These are phyloP conservation scores for Crematogaster levior DNA, from an alignment of 2,888 invertebrate genomes.

Conservation along the genomic window DNA sequence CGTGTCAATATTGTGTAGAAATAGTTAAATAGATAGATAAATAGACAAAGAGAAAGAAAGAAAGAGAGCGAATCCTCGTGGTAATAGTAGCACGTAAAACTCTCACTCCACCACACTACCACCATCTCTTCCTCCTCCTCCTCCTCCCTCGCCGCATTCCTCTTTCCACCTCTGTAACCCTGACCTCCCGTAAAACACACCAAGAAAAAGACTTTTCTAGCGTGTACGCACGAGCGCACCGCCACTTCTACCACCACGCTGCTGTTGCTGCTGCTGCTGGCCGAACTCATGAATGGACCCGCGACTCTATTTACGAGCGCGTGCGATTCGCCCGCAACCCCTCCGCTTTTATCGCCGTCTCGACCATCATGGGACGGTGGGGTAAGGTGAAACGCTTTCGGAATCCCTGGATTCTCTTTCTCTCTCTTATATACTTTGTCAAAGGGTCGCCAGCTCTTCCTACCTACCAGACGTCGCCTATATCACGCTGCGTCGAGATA, in stretches of 20 bases:
- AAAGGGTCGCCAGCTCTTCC: slow-evolving; percentile 15
- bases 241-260: slow-evolving; percentile 32
- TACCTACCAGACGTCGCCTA: not conserved
- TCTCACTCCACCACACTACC: slow-evolving; percentile 52
- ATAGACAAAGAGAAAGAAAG: not conserved
- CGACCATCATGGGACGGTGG: slow-evolving; percentile 1
- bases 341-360: slow-evolving; percentile 73
- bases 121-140: slow-evolving; percentile 26
- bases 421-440: not conserved
- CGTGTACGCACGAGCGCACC: slow-evolving; percentile 79
- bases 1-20: slow-evolving; percentile 29
- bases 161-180: slow-evolving; percentile 81
- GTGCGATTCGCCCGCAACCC: slow-evolving; percentile 70
- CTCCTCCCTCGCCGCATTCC: slow-evolving; percentile 39
- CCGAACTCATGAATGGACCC: slow-evolving; percentile 82
- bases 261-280: slow-evolving; percentile 63
- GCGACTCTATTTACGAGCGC: slow-evolving; percentile 79
- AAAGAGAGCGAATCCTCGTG: not conserved
- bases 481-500: slow-evolving; percentile 32
- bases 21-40: not conserved
- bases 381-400: slow-evolving; percentile 29
- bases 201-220: slow-evolving; percentile 82
- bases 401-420: slow-evolving; percentile 25
- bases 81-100: slow-evolving; percentile 69
- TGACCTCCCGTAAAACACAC: slow-evolving; percentile 82